Percentiles rank a stretch among this genome's conserved stretches.
Evolutionary conservation across 1,140 invertebrate species (phyloP).

Genomic region (Arctopsyche grandis): DNA sequence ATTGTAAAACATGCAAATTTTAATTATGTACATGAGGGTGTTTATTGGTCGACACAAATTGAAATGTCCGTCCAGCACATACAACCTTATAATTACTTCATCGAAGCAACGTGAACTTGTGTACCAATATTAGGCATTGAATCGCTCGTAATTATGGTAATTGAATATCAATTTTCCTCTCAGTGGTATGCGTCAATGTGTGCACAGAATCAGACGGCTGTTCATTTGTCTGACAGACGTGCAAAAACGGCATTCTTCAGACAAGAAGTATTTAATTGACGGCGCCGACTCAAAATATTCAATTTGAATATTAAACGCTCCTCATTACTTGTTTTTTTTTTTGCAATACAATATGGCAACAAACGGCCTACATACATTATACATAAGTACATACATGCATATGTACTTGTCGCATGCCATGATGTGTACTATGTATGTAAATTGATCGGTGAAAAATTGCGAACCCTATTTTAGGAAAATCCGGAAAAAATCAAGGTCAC

Average conservation of each 20-base stretch:
- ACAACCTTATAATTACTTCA: background rate
- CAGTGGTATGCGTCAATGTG: background rate
- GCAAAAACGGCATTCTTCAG: slow-evolving; percentile 37
- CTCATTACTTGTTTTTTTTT: background rate
- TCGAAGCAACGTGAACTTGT: background rate
- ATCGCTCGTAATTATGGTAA: slow-evolving; percentile 15
- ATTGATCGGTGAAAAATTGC: no score
- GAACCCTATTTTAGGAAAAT: no score
- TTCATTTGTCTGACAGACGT: background rate
- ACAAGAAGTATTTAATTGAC: slow-evolving; percentile 32
- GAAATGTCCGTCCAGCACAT: background rate
- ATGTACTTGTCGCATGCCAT: background rate
- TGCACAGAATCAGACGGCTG: background rate
- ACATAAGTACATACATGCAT: background rate
- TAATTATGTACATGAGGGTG: background rate
- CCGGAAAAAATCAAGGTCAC: no score
- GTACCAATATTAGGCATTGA: slow-evolving; percentile 5
- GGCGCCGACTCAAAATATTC: slow-evolving; percentile 24
- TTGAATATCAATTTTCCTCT: slow-evolving; percentile 36
- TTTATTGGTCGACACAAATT: slow-evolving; percentile 1
- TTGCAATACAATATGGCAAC: background rate
- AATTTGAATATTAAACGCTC: slow-evolving; percentile 28
- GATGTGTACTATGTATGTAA: no score
- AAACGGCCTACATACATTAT: background rate
- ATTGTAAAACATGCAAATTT: background rate